Evolutionary conservation across 2,113 vertebrate genomes (phyloP), one percentile per base, ranked within the genome.

Genomic region (Galeopterus variegatus): DNA sequence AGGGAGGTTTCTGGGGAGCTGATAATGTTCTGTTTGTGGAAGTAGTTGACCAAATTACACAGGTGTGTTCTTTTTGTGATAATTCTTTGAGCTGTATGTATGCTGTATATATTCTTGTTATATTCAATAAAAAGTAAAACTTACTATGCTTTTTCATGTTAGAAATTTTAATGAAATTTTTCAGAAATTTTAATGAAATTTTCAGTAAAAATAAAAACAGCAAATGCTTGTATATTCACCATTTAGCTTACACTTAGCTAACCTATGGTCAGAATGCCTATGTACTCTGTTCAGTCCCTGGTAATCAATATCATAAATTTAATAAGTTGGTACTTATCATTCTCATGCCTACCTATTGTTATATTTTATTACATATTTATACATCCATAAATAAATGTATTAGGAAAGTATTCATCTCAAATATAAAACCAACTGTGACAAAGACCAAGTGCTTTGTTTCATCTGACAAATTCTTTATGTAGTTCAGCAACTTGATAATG

Each of bases 51-150:
- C 45, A 77, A 54, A 76, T 90, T 87, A 76, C 5, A 77, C 10
- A 90, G 9, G 28, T 81, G 1, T 75, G 4, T 87, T 84, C 58
- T 79, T 90, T 97, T 96, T 89, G 31, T 94, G 58, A 58, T 92
- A 50, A 65, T 85, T 82, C 54, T 91, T 91, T 94, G 88, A 94
- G 26, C 45, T 88, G 7, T 80, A n/a, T 84, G 6, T 90, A 1
- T 86, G 75, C 11, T 88, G 8, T 91, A 50, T 95, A 62, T 77
- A 19, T 91, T 94, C 72, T 65, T 73, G 2, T 50, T 95, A 56
- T 77, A 50, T 64, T 94, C 48, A 93, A 45, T 65, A 91, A 92
- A 91, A 75, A 50, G 15, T 76, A 72, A 77, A 67, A 94, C 19
- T 79, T 76, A 28, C 23, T 87, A 33, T 31, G 54, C 54, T 70